These are phyloP conservation scores for Hyperoplus immaculatus DNA, from an alignment of 2,797 vertebrate genomes.

Conservation along the genomic window DNA sequence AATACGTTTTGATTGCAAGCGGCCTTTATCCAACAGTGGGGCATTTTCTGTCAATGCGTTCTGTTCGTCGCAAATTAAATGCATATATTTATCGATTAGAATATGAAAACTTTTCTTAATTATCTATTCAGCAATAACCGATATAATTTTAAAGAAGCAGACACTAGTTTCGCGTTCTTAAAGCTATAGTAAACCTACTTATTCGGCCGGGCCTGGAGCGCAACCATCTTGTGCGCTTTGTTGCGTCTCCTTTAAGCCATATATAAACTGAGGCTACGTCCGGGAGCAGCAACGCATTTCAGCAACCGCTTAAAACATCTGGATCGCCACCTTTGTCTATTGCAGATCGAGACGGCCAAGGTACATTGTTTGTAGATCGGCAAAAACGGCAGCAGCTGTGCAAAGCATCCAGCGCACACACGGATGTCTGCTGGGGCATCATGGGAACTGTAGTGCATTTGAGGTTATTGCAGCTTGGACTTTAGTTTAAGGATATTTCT, in stretches of 20 bases:
- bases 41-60: slow-evolving; percentile 79
- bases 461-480: not conserved
- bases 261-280: slow-evolving; percentile 73
- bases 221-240: slow-evolving; percentile 85
- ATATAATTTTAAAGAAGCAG: slow-evolving; percentile 87
- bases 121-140: slow-evolving; percentile 80
- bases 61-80: slow-evolving; percentile 71
- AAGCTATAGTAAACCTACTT: slow-evolving; percentile 88
- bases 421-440: slow-evolving; percentile 31
- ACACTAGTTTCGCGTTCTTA: slow-evolving; percentile 85
- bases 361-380: slow-evolving; percentile 57
- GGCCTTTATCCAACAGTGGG: slow-evolving; percentile 79
- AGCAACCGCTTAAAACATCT: slow-evolving; percentile 34
- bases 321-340: slow-evolving; percentile 38
- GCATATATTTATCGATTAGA: slow-evolving; percentile 67
- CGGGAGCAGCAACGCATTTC: slow-evolving; percentile 35
- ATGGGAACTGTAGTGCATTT: slow-evolving; percentile 72
- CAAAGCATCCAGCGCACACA: not conserved
- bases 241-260: slow-evolving; percentile 91
- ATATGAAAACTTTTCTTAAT: slow-evolving; percentile 82
- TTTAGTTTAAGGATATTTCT: not conserved
- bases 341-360: accelerated
- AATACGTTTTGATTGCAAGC: slow-evolving; percentile 73
- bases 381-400: slow-evolving; percentile 14
- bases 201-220: slow-evolving; percentile 66